Evolutionary conservation across 2,888 invertebrate genomes (phyloP), one percentile per base, ranked within the genome.

Genomic region (Toxonevra muliebris): DNA sequence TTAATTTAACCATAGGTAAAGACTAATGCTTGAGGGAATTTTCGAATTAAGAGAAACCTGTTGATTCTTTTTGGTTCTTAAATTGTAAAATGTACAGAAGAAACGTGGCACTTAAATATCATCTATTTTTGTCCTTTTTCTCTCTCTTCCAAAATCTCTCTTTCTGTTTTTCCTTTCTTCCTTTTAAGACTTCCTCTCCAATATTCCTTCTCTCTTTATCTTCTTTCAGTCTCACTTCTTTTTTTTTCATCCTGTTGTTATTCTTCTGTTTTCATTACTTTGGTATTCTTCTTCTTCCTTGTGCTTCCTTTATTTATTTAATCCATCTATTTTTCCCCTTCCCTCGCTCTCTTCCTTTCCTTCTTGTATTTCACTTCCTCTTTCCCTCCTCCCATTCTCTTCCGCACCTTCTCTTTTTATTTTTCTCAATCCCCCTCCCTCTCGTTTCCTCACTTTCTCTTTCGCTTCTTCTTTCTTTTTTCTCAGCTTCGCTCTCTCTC

Each of bases 251-350:
- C 7, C 17, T 10, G 7, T 17, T 17, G 13, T 13, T 10, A 7
- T 5, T 5, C 17, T 52, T 52, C 13, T 52, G n/a, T 13, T 13
- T 52, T 52, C 13, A n/a, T 17, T 10, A 15, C 52, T 13, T 13
- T 52, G 7, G 17, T 52, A 7, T 52, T 52, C 52, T 17, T 52
- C 17, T 52, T 52, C 13, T 17, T 13, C 17, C 13, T 52, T 52
- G n/a, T 7, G 7, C 17, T 10, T 17, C 52, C 7, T 52, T 13
- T 52, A 7, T 17, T 13, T 52, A 15, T 52, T 13, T 5, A 15
- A 15, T 52, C 52, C 13, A n/a, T 52, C 52, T 52, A 15, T 15
- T 13, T 52, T 52, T 52, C 52, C 52, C 17, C 17, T 52, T 52
- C 13, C 52, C 5, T n/a, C 30, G 1, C 1, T 45, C n/a, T 55